Percentiles rank a stretch among this genome's conserved stretches.
Evolutionary conservation across 2,888 invertebrate genomes (phyloP).

Genomic region (Drosophila yooni): DNA sequence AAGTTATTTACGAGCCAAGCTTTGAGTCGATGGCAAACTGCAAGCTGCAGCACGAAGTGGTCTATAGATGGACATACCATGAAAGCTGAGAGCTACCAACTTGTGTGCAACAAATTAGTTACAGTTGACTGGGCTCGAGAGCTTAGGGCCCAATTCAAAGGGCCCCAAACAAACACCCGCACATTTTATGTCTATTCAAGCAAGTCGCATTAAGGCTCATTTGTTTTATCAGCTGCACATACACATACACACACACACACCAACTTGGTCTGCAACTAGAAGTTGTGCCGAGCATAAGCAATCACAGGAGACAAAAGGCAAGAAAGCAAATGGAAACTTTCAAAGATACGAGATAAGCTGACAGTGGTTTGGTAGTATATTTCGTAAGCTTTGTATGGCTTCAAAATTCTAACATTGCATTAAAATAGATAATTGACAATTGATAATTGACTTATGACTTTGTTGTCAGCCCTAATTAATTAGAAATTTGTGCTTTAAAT

Average conservation of each 20-base stretch:
- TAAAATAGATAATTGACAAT: background rate
- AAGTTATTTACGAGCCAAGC: conserved; percentile 42
- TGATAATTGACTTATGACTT: background rate
- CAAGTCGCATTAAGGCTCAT: conserved; percentile 82
- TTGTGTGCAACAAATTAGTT: conserved; percentile 69
- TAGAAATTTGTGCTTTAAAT: background rate
- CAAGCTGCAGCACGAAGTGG: conserved; percentile 32
- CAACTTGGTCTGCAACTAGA: conserved; percentile 7
- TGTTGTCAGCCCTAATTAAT: background rate
- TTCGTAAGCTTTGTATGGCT: background rate
- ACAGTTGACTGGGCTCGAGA: conserved; percentile 73
- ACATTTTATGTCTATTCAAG: conserved; percentile 68
- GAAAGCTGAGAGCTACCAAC: conserved; percentile 17
- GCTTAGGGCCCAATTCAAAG: conserved; percentile 37
- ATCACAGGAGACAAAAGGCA: conserved; percentile 37
- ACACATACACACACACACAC: conserved; percentile 15
- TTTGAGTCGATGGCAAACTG: conserved; percentile 32
- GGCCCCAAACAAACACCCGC: conserved; percentile 58
- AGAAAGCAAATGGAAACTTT: conserved; percentile 35
- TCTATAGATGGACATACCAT: conserved; percentile 5
- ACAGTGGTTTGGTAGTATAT: conserved; percentile 6
- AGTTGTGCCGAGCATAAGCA: conserved; percentile 18
- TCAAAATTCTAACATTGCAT: background rate
- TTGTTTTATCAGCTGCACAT: conserved; percentile 83
- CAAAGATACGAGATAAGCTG: conserved; percentile 7